Conservation (phyloP, 1,140 invertebrate genomes). For the Orius insidiosus region DNA sequence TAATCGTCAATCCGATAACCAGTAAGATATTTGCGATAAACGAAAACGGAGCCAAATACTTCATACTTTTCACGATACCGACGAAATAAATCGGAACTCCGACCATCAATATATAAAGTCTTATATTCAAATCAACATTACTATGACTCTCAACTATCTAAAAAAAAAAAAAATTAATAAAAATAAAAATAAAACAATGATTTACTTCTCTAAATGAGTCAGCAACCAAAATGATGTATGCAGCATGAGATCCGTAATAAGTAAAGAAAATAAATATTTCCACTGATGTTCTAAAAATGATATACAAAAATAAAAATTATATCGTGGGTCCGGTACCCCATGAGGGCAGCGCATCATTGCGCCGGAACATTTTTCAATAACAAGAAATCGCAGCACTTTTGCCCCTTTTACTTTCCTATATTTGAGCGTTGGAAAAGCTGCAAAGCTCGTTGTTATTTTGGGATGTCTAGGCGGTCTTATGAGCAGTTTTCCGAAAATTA, state of each 20-base stretch:
- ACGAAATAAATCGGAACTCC: conserved; percentile 38
- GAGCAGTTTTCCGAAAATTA: too few species aligned
- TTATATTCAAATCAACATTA: conserved; percentile 24
- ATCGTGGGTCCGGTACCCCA: background rate
- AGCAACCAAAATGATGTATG: conserved; percentile 55
- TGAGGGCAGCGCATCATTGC: too few species aligned
- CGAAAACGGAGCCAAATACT: conserved; percentile 37
- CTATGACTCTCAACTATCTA: conserved; percentile 36
- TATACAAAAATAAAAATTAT: background rate
- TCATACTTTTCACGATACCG: conserved; percentile 46
- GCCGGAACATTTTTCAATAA: too few species aligned
- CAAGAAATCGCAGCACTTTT: too few species aligned
- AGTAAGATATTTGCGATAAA: conserved; percentile 32
- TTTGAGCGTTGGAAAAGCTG: too few species aligned
- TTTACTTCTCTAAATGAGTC: conserved; percentile 45
- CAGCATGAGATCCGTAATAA: conserved; percentile 41
- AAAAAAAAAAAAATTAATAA: conserved; percentile 4
- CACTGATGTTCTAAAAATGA: conserved; percentile 4
- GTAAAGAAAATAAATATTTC: conserved; percentile 19
- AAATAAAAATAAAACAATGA: background rate
- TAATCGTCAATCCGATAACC: conserved; percentile 36
- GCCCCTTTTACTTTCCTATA: too few species aligned
- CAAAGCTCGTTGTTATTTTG: too few species aligned
- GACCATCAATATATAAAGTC: conserved; percentile 37
- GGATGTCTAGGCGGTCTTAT: too few species aligned